Evolutionary conservation across 2,797 vertebrate species (phyloP), one percentile per base, ranked within the genome.

Genomic region (Gymnocypris eckloni): DNA sequence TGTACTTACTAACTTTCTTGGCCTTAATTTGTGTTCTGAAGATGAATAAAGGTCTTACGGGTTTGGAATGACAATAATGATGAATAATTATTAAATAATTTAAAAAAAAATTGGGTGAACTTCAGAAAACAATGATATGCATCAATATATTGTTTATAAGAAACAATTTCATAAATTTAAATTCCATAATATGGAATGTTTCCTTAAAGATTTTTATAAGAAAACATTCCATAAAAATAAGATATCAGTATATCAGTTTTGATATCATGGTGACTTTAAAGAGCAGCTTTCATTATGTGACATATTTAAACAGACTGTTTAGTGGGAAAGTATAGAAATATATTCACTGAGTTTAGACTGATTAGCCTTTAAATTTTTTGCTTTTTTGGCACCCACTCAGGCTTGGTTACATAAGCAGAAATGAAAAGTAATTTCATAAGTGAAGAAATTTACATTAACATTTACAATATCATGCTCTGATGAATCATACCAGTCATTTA

Each of bases 351-450:
- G 15, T 16, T 67, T 73, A 28, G 71, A 73, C 45, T 48, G 71
- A 50, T 50, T 50, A 28, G 13, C 71, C 71, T 52, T 3, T 18
- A 33, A 12, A n/a, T n/a, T 7, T 22, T 50, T 59, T 25, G 43
- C 6, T 43, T 59, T 61, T 18, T 43, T 6, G 0, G 0, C 54
- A 64, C 56, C 76, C 77, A 79, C 56, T 45, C 77, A 18, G 39
- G n/a, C 56, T 28, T 79, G 15, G 39, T 79, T 79, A 64, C 20
- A 61, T 64, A 64, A 79, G 39, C 39, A 79, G 39, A 45, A 79
- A 64, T 64, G 0, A 79, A 45, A 64, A 64, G 15, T 79, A 10
- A 79, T 61, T 79, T 61, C 6, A 1, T 64, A 45, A 64, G 77
- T 64, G 56, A 5, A 79, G n/a, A 45, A 64, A 45, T 79, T 12